Conservation (phyloP, 2,113 vertebrate genomes). For the Neogobius melanostomus region DNA sequence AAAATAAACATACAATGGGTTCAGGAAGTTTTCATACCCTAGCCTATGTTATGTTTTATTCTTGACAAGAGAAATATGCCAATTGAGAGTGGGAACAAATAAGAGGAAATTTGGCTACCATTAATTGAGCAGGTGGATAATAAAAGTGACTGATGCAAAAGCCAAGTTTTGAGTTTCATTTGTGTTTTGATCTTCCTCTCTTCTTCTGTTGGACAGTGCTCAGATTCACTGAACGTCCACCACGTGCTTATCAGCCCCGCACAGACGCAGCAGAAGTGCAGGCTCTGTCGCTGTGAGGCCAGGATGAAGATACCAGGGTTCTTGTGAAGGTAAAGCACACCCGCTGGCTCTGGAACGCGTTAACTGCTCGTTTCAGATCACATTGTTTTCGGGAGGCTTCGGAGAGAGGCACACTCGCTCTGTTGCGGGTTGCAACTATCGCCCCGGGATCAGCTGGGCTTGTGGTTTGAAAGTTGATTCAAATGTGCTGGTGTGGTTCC, state of each 20-base stretch:
- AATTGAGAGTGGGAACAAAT: too few relatives aligned
- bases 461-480: not conserved
- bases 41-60: too few relatives aligned
- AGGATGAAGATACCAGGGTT: constrained; percentile 35
- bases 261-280: constrained; percentile 47
- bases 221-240: constrained; percentile 37
- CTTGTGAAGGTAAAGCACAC: constrained; percentile 45
- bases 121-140: too few relatives aligned
- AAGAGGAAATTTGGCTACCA: too few relatives aligned
- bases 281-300: constrained; percentile 33
- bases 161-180: not conserved
- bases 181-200: constrained; percentile 1
- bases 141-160: not conserved
- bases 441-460: not conserved
- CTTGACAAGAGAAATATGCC: too few relatives aligned
- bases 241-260: constrained; percentile 44
- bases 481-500: too few relatives aligned
- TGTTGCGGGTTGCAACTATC: not conserved
- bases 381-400: not conserved
- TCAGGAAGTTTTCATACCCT: too few relatives aligned
- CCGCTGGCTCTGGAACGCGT: constrained; percentile 25
- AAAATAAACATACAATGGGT: too few relatives aligned
- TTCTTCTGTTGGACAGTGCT: constrained; percentile 12
- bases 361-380: constrained; percentile 21
- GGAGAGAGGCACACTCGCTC: not conserved